phyloP scores from a whole-genome alignment of 2,797 vertebrate species.

The Typhlichthys eigenmanni region DNA sequence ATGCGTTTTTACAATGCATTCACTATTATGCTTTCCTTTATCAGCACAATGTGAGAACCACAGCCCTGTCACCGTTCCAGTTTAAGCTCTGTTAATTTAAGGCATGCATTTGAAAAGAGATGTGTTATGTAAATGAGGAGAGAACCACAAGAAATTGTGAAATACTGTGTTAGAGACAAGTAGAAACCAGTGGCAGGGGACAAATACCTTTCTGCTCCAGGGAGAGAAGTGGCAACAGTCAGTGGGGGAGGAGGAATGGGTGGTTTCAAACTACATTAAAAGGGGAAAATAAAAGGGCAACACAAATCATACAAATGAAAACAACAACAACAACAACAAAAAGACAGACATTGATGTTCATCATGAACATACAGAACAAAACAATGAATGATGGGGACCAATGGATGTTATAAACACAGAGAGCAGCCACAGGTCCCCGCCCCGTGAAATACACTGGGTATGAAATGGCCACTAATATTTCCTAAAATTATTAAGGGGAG shows the following conservation, averaged over 20 bases:
- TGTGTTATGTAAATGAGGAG: conserved; percentile 19
- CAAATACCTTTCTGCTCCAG: conserved; percentile 99
- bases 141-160: conserved; percentile 18
- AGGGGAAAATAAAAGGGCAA: conserved; percentile 50
- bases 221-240: conserved; percentile 98
- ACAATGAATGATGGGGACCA: not conserved
- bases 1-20: not conserved
- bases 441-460: not conserved
- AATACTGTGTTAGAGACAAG: conserved; percentile 23
- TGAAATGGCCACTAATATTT: too few species aligned
- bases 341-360: not conserved
- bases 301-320: conserved; percentile 36
- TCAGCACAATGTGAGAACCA: not conserved
- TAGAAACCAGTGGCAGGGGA: conserved; percentile 36
- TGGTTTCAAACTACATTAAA: conserved; percentile 91
- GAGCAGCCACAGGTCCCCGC: not conserved
- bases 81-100: not conserved
- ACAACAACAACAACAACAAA: conserved; percentile 4
- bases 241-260: conserved; percentile 90
- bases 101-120: conserved; percentile 43
- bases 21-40: not conserved
- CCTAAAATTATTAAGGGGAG: too few species aligned
- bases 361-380: not conserved
- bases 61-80: too few species aligned
- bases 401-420: not conserved